phyloP scores from a whole-genome alignment of 2,113 vertebrate species.

The Colinus virginianus region DNA sequence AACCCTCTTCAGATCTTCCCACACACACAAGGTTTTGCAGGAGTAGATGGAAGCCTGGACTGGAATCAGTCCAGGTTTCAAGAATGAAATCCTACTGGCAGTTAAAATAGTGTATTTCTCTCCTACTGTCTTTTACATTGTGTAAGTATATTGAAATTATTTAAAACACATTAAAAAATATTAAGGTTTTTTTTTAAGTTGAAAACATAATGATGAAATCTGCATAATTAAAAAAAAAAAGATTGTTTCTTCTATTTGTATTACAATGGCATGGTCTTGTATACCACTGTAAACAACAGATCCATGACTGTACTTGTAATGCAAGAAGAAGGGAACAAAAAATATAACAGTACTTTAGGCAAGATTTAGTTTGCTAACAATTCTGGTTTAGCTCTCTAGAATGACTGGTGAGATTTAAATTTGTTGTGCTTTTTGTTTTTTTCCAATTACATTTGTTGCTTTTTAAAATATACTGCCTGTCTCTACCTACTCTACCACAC shows the following conservation, averaged over 20 bases:
- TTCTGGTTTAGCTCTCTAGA: not conserved
- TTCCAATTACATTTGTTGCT: not conserved
- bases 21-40: not conserved
- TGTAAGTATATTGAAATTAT: not conserved
- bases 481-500: not conserved
- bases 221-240: not conserved
- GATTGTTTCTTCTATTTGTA: not conserved
- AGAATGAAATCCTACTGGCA: not conserved
- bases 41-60: not conserved
- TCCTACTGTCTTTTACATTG: not conserved
- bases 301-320: not conserved
- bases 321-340: not conserved
- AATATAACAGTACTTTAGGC: not conserved
- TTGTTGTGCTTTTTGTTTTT: not conserved
- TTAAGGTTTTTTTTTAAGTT: not conserved
- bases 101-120: fast-evolving
- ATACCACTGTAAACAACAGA: not conserved
- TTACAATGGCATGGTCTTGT: not conserved
- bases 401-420: not conserved
- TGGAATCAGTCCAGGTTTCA: not conserved
- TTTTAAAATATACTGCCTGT: not conserved
- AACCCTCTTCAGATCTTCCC: not conserved
- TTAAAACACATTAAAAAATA: not conserved
- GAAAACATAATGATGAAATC: not conserved
- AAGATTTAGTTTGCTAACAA: not conserved